Percentiles rank a stretch among this genome's conserved stretches.
Evolutionary conservation across 2,797 vertebrate species (phyloP).

Genomic region (Neoniphon sammara): DNA sequence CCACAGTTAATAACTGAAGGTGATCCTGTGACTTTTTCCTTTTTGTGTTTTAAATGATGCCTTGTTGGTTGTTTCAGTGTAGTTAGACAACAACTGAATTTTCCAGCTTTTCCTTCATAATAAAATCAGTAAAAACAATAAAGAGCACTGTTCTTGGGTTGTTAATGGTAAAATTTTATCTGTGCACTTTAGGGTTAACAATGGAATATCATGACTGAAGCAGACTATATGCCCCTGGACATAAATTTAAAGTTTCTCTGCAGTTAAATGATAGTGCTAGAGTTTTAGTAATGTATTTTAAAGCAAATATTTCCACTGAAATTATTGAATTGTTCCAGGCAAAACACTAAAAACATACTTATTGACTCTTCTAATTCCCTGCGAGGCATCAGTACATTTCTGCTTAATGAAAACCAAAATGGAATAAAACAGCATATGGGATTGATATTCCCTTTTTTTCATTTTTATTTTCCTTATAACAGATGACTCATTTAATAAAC

Average conservation of each 20-base stretch:
- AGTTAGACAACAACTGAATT: no score
- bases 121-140: background rate
- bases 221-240: background rate
- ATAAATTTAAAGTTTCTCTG: slow-evolving; percentile 15
- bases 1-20: no score
- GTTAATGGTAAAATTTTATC: background rate
- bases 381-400: slow-evolving; percentile 11
- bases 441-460: slow-evolving; percentile 24
- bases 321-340: slow-evolving; percentile 28
- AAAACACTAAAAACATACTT: slow-evolving; percentile 27
- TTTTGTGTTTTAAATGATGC: no score
- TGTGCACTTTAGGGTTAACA: background rate
- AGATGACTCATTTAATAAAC: slow-evolving; percentile 33
- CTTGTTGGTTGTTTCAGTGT: no score
- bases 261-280: background rate
- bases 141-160: background rate
- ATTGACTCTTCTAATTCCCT: slow-evolving; percentile 15
- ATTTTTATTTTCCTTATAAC: slow-evolving; percentile 31
- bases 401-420: slow-evolving; percentile 33
- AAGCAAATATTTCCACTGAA: slow-evolving; percentile 41
- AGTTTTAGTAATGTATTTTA: background rate
- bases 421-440: slow-evolving; percentile 42
- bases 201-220: slow-evolving; percentile 2
- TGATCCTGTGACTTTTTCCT: no score
- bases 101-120: no score